Percentiles rank a stretch among this genome's conserved stretches.
Conservation (phyloP, 2,797 vertebrate species). For the Meda fulgida region DNA sequence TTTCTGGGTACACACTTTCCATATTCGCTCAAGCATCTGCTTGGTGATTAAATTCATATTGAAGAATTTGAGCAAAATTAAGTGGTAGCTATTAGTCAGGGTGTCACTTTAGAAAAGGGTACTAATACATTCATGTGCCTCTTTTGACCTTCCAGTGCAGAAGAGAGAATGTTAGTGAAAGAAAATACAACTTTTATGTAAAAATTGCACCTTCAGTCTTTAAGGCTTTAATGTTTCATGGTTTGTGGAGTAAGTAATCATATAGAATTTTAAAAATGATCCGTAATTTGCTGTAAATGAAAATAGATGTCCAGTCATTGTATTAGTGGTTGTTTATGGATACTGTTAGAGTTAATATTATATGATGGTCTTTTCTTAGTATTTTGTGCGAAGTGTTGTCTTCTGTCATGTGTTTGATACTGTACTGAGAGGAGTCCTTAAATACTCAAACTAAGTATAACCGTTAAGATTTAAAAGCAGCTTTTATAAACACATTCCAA, state of each 20-base stretch:
- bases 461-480: slow-evolving; percentile 40
- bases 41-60: neutral
- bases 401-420: slow-evolving; percentile 32
- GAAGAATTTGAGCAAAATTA: neutral
- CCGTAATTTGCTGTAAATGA: slow-evolving; percentile 18
- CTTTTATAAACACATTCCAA: slow-evolving; percentile 29
- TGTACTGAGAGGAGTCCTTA: slow-evolving; percentile 6
- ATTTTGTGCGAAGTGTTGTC: slow-evolving; percentile 46
- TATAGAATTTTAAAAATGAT: neutral
- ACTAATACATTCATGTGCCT: neutral
- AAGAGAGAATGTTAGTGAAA: neutral
- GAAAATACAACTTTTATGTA: neutral
- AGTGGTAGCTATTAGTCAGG: neutral
- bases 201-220: slow-evolving; percentile 22
- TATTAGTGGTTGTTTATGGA: slow-evolving; percentile 44
- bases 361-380: slow-evolving; percentile 45
- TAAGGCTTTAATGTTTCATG: slow-evolving; percentile 22
- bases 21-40: neutral
- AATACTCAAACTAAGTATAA: slow-evolving; percentile 8
- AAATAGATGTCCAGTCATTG: slow-evolving; percentile 37
- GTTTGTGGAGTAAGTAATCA: slow-evolving; percentile 20
- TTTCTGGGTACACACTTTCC: neutral
- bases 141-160: neutral
- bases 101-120: slow-evolving; percentile 3
- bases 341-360: slow-evolving; percentile 40